Evolutionary conservation across 2,113 vertebrate species (phyloP).

Genomic region (Paedocypris sp.): DNA sequence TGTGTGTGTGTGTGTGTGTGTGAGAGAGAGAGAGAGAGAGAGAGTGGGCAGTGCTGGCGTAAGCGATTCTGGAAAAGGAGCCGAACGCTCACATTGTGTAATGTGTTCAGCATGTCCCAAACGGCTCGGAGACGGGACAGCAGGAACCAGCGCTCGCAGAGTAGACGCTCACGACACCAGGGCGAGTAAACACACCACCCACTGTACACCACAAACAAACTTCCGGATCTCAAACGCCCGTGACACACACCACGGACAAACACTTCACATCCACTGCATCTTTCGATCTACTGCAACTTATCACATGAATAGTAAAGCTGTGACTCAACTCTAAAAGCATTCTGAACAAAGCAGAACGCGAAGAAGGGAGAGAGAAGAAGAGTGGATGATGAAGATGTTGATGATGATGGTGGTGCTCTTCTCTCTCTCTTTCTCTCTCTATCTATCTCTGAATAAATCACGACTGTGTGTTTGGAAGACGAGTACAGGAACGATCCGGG

Average conservation of each 20-base stretch:
- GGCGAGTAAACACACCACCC: no score
- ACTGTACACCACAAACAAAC: no score
- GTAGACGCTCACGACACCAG: no score
- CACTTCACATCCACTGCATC: no score
- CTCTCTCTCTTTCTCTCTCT: no score
- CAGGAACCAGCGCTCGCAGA: no score
- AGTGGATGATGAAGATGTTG: slow-evolving; percentile 3
- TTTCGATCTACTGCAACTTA: no score
- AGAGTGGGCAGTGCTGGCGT: background rate
- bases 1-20: background rate
- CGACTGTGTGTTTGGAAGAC: background rate
- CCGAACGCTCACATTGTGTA: slow-evolving; percentile 59
- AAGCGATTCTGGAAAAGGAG: slow-evolving; percentile 26
- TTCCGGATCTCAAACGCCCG: no score
- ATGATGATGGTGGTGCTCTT: slow-evolving; percentile 17
- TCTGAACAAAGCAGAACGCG: slow-evolving; percentile 39
- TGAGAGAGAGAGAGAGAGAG: background rate
- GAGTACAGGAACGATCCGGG: background rate
- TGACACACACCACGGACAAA: no score
- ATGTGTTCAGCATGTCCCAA: slow-evolving; percentile 59
- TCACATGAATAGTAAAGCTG: no score
- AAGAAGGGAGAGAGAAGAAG: background rate
- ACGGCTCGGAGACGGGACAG: slow-evolving; percentile 48
- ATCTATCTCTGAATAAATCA: slow-evolving; percentile 21
- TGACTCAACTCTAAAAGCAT: slow-evolving; percentile 37